phyloP scores from a whole-genome alignment of 1,140 invertebrate species.

The Lepidurus arcticus region DNA sequence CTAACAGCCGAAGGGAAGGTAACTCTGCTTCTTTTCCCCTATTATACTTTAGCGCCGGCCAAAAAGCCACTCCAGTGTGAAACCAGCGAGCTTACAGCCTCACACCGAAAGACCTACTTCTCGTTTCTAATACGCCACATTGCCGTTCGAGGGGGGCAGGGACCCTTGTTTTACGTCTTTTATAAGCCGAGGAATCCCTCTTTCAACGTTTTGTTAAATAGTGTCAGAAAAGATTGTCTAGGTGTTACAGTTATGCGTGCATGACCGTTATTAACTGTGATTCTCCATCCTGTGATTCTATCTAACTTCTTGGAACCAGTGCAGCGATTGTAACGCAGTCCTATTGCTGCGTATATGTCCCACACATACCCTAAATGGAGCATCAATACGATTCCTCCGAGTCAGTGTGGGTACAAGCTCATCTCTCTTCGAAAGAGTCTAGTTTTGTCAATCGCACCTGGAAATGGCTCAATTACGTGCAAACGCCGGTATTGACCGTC shows the following conservation, averaged over 20 bases:
- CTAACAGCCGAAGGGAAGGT: not conserved
- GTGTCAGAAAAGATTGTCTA: too few species aligned
- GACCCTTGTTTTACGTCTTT: too few species aligned
- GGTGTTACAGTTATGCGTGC: too few species aligned
- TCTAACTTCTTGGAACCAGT: too few species aligned
- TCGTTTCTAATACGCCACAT: slow-evolving; percentile 4
- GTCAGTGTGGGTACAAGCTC: not conserved
- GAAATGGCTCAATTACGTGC: slow-evolving; percentile 13
- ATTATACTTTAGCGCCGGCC: slow-evolving; percentile 5
- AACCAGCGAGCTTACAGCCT: slow-evolving; percentile 8
- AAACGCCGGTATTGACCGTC: not conserved
- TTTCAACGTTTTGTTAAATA: too few species aligned
- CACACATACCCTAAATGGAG: not conserved
- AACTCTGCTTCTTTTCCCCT: slow-evolving; percentile 10
- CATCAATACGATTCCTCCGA: not conserved
- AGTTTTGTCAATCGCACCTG: not conserved
- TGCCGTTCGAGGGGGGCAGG: not conserved
- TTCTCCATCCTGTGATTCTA: too few species aligned
- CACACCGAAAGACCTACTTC: not conserved
- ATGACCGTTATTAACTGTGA: too few species aligned
- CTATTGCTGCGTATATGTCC: not conserved
- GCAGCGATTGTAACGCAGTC: too few species aligned
- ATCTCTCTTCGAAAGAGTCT: not conserved
- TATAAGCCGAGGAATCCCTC: too few species aligned
- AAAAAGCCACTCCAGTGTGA: slow-evolving; percentile 10